These are phyloP conservation scores for Pollenia angustigena DNA, from an alignment of 2,888 invertebrate genomes.

Conservation along the genomic window DNA sequence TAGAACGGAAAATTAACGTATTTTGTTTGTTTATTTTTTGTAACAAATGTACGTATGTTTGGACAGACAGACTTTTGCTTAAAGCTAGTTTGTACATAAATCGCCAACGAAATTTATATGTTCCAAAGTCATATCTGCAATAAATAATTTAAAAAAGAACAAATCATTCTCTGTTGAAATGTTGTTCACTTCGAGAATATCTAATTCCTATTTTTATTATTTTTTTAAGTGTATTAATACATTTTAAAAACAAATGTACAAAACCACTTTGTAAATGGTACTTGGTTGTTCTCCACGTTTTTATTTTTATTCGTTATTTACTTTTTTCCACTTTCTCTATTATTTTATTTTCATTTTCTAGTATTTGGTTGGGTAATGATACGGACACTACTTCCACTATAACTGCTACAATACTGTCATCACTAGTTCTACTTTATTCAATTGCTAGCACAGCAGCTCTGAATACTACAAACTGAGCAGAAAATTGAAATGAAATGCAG, in stretches of 20 bases:
- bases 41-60: too few species aligned
- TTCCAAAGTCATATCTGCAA: too few species aligned
- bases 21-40: too few species aligned
- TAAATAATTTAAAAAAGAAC: too few species aligned
- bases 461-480: background rate
- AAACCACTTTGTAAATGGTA: conserved; percentile 47
- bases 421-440: background rate
- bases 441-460: conserved; percentile 8
- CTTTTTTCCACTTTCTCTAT: background rate
- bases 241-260: background rate
- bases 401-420: background rate
- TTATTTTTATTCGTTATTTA: conserved; percentile 24
- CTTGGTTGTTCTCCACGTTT: conserved; percentile 66
- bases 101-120: too few species aligned
- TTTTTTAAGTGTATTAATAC: conserved; percentile 9
- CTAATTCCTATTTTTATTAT: background rate
- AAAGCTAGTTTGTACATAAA: too few species aligned
- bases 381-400: conserved; percentile 7
- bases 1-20: too few species aligned
- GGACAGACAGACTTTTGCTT: too few species aligned
- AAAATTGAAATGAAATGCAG: background rate
- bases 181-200: too few species aligned
- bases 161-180: too few species aligned
- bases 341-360: background rate
- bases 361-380: conserved; percentile 54